Conservation (phyloP, 1,140 invertebrate species). For the Liolophura sinensis region DNA sequence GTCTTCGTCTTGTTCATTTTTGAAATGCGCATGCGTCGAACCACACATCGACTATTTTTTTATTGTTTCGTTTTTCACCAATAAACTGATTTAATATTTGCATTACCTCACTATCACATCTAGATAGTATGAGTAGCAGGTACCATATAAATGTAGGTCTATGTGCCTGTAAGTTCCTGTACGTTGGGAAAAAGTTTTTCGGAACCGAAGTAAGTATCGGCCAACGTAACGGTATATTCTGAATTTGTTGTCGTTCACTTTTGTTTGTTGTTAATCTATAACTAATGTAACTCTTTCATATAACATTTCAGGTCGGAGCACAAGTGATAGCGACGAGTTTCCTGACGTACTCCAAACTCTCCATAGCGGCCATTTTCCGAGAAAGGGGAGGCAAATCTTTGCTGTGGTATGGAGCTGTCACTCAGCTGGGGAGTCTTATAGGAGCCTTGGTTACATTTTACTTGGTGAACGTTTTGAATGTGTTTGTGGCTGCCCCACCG, state of each 20-base stretch:
- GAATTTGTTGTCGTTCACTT: neutral
- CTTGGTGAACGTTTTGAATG: constrained; percentile 71
- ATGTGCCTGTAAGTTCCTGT: no score
- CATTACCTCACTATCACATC: no score
- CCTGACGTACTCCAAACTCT: constrained; percentile 81
- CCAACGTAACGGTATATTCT: no score
- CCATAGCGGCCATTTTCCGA: constrained; percentile 75
- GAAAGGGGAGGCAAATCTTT: constrained; percentile 63
- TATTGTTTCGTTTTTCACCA: no score
- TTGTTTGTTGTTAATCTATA: neutral
- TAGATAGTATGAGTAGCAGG: no score
- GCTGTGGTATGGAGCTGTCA: constrained; percentile 76
- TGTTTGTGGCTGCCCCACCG: constrained; percentile 63
- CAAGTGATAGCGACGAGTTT: constrained; percentile 74
- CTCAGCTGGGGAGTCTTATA: constrained; percentile 77
- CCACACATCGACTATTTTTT: no score
- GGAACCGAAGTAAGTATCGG: no score
- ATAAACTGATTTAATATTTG: no score
- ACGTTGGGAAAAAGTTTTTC: neutral
- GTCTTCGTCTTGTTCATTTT: neutral
- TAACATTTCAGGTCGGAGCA: constrained; percentile 65
- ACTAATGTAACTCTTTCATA: no score
- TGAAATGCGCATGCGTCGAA: neutral
- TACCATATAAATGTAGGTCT: neutral
- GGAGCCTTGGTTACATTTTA: constrained; percentile 77